Base-by-base conservation (phyloP, 2,888 invertebrate genomes). In the Tetragnatha montana region DNA sequence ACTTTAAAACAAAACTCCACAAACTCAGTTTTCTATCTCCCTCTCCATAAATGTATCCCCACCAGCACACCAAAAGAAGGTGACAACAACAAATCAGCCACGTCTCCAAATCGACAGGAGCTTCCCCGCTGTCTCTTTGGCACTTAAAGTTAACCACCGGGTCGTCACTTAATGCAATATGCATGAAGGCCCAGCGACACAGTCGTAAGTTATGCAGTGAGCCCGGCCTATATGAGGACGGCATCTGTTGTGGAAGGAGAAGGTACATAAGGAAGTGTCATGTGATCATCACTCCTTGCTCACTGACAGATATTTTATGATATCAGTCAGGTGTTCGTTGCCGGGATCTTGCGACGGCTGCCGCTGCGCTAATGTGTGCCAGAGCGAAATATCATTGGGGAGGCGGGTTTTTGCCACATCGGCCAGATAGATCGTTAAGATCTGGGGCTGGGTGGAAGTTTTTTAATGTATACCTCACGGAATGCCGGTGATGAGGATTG, bases 161-260 rank as follows among this genome's bases (percentile, higher is more conserved):
- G 89, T 90, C 89, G 89, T 47, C 87, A 74, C 82, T 90, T 90
- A 87, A 90, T 90, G 89, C 86, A 90, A 90, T 90, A 90, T 90
- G 89, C 78, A 90, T 90, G 89, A 87, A 80, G 68, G 49, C 79
- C 51, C n/a, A 84, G 68, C 83, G 83, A 74, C 88, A 81, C 84
- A 84, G 80, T 90, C 89, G 86, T 90, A 90, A 90, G 89, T 90
- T 90, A 90, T 90, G 89, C 89, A 90, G 89, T 82, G 89, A 90
- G 89, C 86, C 21, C 22, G 73, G 82, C 89, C 84, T 35, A 81
- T 89, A 85, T 85, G 81, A 85, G 81, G 85, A 89, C 85, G 85
- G 71, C 89, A 89, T 89, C 89, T 89, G 89, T 85, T 85, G 85
- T 81, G 75, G 85, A 49, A 79, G 60, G 80, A 68, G 50, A 50